Evolutionary conservation across 1,140 invertebrate species (phyloP).

Genomic region (Nilaparvata lugens): DNA sequence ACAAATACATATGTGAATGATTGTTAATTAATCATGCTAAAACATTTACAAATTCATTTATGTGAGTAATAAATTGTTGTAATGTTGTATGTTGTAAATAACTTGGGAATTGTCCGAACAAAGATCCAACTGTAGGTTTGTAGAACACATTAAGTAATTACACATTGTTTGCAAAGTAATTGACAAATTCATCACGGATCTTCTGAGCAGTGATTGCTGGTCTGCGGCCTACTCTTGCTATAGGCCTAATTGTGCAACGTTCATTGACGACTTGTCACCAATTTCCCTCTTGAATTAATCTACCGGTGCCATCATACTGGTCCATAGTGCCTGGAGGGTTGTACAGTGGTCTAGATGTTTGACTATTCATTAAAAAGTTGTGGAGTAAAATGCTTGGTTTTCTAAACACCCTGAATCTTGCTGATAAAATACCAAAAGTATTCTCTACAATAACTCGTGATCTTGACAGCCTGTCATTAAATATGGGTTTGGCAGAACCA

Average conservation of each 20-base stretch:
- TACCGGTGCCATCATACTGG: neutral
- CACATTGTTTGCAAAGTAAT: neutral
- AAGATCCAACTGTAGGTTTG: no score
- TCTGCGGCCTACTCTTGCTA: slow-evolving; percentile 7
- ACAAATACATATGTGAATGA: no score
- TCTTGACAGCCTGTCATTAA: slow-evolving; percentile 34
- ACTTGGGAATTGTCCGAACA: no score
- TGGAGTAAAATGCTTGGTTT: slow-evolving; percentile 20
- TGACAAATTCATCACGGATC: neutral
- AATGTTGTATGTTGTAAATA: no score
- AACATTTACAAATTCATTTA: no score
- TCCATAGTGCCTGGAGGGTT: slow-evolving; percentile 4
- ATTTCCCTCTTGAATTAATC: neutral
- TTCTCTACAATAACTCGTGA: slow-evolving; percentile 40
- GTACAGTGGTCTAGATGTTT: neutral
- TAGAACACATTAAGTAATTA: neutral
- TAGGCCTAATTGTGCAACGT: neutral
- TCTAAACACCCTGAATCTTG: slow-evolving; percentile 35
- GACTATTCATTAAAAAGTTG: slow-evolving; percentile 4
- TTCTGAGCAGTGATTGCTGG: neutral
- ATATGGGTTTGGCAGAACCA: slow-evolving; percentile 30
- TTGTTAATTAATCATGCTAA: no score
- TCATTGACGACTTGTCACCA: slow-evolving; percentile 10
- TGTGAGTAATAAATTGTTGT: no score
- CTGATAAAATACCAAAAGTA: slow-evolving; percentile 40